phyloP scores from a whole-genome alignment of 2,888 invertebrate genomes.

The Mimumesa dahlbomi region DNA sequence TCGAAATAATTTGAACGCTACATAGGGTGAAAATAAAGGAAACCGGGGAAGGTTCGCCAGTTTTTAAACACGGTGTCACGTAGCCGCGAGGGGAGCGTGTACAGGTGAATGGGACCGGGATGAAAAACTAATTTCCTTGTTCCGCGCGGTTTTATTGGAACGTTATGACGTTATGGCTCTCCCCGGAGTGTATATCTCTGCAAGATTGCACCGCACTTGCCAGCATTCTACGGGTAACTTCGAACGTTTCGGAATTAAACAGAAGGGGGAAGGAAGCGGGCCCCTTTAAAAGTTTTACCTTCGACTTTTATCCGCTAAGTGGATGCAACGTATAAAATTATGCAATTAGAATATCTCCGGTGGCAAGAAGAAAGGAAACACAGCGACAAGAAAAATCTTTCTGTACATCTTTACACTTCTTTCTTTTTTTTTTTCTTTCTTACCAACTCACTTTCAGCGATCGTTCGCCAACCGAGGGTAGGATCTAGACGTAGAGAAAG shows the following conservation, averaged over 20 bases:
- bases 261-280: constrained; percentile 1
- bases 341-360: neutral
- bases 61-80: too few species aligned
- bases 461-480: too few species aligned
- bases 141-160: constrained; percentile 54
- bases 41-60: too few species aligned
- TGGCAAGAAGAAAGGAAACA: too few species aligned
- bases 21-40: too few species aligned
- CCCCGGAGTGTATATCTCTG: constrained; percentile 41
- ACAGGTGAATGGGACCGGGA: constrained; percentile 39
- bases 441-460: too few species aligned
- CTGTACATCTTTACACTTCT: too few species aligned
- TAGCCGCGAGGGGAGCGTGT: too few species aligned
- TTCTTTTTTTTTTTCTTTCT: too few species aligned
- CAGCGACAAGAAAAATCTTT: too few species aligned
- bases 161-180: constrained; percentile 44
- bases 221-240: neutral
- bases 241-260: constrained; percentile 34
- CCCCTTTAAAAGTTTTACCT: constrained; percentile 9
- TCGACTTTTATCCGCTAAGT: neutral
- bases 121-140: constrained; percentile 60
- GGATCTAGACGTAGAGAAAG: too few species aligned
- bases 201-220: constrained; percentile 37
- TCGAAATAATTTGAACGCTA: too few species aligned
- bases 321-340: neutral